phyloP scores from a whole-genome alignment of 1,140 invertebrate genomes.

The Elysia chlorotica region DNA sequence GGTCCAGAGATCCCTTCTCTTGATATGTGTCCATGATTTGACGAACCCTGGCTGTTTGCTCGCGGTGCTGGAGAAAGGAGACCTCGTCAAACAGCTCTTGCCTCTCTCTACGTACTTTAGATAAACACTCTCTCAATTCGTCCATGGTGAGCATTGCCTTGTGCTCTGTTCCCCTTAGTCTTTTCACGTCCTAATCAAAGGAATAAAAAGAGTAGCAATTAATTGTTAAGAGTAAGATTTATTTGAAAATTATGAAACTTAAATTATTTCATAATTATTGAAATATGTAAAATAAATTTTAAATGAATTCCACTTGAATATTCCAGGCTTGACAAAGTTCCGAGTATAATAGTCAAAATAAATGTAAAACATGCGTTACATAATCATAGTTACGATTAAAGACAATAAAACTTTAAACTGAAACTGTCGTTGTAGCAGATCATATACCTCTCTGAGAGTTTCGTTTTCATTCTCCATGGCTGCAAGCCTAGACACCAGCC shows the following conservation, averaged over 20 bases:
- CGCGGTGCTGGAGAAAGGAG: conserved; percentile 7
- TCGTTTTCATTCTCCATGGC: conserved; percentile 42
- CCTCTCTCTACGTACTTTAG: conserved; percentile 45
- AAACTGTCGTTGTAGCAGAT: too few relatives aligned
- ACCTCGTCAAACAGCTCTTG: conserved; percentile 43
- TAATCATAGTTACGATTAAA: not conserved
- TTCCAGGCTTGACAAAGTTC: not conserved
- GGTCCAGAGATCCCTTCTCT: conserved; percentile 25
- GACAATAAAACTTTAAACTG: too few relatives aligned
- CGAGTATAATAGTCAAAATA: not conserved
- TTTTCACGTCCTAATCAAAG: conserved; percentile 41
- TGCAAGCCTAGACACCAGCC: conserved; percentile 33
- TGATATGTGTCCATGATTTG: conserved; percentile 14
- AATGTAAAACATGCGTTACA: not conserved
- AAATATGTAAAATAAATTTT: not conserved
- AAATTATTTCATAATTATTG: not conserved
- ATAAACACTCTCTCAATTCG: conserved; percentile 41
- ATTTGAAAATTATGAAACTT: not conserved
- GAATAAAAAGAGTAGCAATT: not conserved
- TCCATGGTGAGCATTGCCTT: conserved; percentile 44
- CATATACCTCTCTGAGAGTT: conserved; percentile 40
- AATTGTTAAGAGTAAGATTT: not conserved
- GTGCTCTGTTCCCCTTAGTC: conserved; percentile 37
- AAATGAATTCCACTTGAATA: not conserved
- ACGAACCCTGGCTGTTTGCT: conserved; percentile 4